A percentile compares a stretch with the other conserved stretches of the same genome.
Conservation (phyloP, 1,140 invertebrate species). For the Holcopasites calliopsidis region DNA sequence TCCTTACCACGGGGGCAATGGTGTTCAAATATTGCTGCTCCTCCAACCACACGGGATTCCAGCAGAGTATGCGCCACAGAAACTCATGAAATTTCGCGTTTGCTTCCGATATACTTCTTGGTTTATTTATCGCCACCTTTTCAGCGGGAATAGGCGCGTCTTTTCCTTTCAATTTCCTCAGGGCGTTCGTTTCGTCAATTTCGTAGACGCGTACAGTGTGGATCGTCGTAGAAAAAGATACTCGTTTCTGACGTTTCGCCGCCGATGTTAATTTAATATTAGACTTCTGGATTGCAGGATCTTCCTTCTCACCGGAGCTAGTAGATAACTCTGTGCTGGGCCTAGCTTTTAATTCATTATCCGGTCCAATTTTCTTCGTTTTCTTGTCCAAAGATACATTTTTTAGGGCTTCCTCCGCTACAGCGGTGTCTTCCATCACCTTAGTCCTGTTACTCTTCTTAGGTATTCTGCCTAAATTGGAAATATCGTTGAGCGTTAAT, state of each 20-base stretch:
- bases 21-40: conserved; percentile 59
- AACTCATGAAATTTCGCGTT: conserved; percentile 64
- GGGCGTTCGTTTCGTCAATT: conserved; percentile 58
- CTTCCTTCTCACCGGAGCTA: conserved; percentile 7
- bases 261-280: background rate
- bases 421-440: too few relatives aligned
- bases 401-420: background rate
- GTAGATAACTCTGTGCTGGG: background rate
- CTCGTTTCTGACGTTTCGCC: conserved; percentile 44
- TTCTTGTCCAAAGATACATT: background rate
- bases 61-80: conserved; percentile 60
- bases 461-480: conserved; percentile 11
- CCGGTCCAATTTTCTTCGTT: background rate
- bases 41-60: conserved; percentile 70
- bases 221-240: conserved; percentile 55
- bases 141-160: conserved; percentile 51
- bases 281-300: background rate
- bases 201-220: conserved; percentile 52
- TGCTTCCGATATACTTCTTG: background rate
- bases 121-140: conserved; percentile 10
- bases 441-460: background rate
- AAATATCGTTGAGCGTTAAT: background rate
- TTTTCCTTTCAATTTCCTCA: conserved; percentile 61
- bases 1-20: conserved; percentile 57
- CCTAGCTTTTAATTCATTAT: background rate